A percentile compares a stretch with the other conserved stretches of the same genome.
Evolutionary conservation across 2,113 vertebrate species (phyloP).

Genomic region (Anoura caudifer): DNA sequence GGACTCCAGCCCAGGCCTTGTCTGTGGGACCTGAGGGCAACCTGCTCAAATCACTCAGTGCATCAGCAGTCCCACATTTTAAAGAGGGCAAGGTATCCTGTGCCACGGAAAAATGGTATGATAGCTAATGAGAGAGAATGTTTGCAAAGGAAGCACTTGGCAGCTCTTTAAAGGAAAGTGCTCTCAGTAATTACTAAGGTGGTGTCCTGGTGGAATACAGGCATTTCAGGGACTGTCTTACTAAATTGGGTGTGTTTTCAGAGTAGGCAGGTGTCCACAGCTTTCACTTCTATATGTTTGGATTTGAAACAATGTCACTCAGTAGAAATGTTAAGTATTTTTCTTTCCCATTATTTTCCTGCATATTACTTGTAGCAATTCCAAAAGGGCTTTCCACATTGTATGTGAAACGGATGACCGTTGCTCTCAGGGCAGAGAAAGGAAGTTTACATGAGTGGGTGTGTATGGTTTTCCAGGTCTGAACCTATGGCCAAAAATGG

Average conservation of each 20-base stretch:
- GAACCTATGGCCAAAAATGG: neutral
- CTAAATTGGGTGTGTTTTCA: neutral
- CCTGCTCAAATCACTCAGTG: neutral
- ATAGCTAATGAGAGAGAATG: slow-evolving; percentile 20
- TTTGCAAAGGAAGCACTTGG: slow-evolving; percentile 2
- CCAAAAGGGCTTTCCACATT: neutral
- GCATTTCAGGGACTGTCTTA: neutral
- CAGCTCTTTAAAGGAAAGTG: neutral
- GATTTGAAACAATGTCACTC: neutral
- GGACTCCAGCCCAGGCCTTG: neutral
- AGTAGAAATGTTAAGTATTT: neutral
- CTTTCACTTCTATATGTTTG: neutral
- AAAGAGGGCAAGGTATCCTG: slow-evolving; percentile 17
- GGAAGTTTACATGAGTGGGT: neutral
- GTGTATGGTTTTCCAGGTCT: neutral
- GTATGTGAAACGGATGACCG: neutral
- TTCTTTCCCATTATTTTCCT: neutral
- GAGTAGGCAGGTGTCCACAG: neutral
- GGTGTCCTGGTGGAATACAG: neutral
- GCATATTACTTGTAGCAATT: neutral
- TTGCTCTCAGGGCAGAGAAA: neutral
- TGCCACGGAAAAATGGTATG: slow-evolving; percentile 25
- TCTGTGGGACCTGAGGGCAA: neutral
- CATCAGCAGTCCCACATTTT: slow-evolving; percentile 44
- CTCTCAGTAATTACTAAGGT: neutral